Evolutionary conservation across 2,797 vertebrate species (phyloP).

Genomic region (Eulemur rubriventer): DNA sequence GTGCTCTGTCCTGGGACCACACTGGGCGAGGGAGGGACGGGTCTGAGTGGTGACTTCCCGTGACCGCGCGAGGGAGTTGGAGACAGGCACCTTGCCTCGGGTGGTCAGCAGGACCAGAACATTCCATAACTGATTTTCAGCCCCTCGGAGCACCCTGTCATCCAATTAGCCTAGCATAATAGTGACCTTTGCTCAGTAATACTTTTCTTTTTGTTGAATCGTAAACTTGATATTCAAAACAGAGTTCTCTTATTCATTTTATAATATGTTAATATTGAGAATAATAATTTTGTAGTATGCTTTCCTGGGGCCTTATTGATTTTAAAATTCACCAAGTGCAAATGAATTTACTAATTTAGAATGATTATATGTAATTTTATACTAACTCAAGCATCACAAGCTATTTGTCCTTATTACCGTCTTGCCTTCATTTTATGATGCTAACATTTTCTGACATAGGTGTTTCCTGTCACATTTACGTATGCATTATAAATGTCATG

Average conservation of each 20-base stretch:
- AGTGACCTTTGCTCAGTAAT: background rate
- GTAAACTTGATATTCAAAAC: background rate
- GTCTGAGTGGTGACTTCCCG: too few relatives aligned
- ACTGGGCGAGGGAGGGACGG: too few relatives aligned
- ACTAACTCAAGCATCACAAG: background rate
- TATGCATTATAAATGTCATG: background rate
- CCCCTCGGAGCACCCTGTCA: background rate
- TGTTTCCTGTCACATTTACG: background rate
- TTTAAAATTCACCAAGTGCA: background rate
- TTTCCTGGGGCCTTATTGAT: background rate
- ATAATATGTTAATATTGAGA: background rate
- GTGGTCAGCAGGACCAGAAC: background rate
- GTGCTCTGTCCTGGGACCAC: too few relatives aligned
- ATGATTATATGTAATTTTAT: background rate
- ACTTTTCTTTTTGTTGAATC: background rate
- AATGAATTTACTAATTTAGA: background rate
- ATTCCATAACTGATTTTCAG: background rate
- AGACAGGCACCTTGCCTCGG: too few relatives aligned
- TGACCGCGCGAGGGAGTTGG: too few relatives aligned
- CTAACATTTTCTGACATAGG: background rate
- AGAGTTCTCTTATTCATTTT: background rate
- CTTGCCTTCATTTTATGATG: background rate
- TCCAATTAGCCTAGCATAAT: background rate
- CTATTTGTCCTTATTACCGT: background rate
- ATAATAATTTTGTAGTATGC: background rate